phyloP scores from a whole-genome alignment of 2,113 vertebrate genomes.

The Taurulus bubalis region DNA sequence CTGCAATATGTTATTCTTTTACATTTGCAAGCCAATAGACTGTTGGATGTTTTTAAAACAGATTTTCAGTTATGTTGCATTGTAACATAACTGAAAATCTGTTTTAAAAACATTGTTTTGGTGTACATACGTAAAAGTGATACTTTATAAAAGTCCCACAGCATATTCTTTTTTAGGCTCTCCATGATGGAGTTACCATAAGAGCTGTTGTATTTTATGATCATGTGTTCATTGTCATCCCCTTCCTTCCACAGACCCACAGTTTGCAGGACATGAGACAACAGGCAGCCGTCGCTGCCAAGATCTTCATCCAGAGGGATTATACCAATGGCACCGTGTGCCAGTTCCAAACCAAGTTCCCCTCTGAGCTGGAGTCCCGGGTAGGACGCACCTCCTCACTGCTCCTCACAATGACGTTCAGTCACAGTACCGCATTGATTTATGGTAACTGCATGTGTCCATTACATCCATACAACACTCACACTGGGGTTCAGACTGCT shows the following conservation, averaged over 20 bases:
- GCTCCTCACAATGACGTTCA: neutral
- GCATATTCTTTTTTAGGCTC: too few species aligned
- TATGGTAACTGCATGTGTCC: neutral
- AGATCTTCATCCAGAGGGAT: slow-evolving; percentile 97
- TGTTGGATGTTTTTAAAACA: too few species aligned
- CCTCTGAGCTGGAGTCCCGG: slow-evolving; percentile 93
- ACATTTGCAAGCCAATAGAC: neutral
- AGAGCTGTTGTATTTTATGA: neutral
- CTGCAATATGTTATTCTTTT: neutral
- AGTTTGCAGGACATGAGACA: slow-evolving; percentile 95
- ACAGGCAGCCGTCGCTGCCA: slow-evolving; percentile 91
- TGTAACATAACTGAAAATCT: neutral
- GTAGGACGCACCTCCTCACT: slow-evolving; percentile 76
- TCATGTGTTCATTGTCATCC: neutral
- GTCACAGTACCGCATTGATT: neutral
- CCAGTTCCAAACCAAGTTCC: slow-evolving; percentile 98
- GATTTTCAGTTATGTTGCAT: too few species aligned
- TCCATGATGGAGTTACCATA: too few species aligned
- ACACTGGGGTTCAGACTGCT: neutral
- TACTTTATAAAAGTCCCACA: too few species aligned
- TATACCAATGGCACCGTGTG: slow-evolving; percentile 95
- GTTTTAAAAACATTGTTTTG: neutral
- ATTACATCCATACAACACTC: neutral
- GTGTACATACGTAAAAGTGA: neutral
- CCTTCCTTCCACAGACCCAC: slow-evolving; percentile 86